These are phyloP conservation scores for Dipodomys stephensi DNA, from an alignment of 2,113 vertebrate species.

Conservation along the genomic window DNA sequence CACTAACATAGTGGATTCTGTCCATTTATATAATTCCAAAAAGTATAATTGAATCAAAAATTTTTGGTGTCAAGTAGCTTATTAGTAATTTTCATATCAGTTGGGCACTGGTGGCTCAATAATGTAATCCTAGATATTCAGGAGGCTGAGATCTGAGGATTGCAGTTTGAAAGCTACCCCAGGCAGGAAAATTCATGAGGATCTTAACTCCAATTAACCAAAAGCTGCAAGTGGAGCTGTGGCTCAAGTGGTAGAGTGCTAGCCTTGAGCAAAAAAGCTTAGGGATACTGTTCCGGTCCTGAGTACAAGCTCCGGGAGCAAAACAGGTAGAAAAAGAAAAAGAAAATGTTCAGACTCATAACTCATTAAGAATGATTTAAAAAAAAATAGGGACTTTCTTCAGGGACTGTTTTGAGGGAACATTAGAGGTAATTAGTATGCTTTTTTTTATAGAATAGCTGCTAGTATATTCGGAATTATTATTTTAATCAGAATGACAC, in stretches of 20 bases:
- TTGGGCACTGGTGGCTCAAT: no score
- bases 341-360: not conserved
- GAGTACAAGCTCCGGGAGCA: no score
- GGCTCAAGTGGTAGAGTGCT: no score
- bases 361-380: constrained; percentile 44
- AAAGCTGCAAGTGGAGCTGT: no score
- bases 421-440: not conserved
- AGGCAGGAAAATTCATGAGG: no score
- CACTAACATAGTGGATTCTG: constrained; percentile 18
- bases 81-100: not conserved
- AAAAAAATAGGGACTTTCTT: constrained; percentile 19
- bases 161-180: no score
- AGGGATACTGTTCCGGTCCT: no score
- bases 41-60: not conserved
- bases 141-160: no score
- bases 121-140: no score
- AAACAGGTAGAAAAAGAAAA: no score
- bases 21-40: constrained; percentile 18
- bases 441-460: constrained; percentile 37
- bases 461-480: constrained; percentile 14
- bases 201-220: no score
- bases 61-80: constrained; percentile 15
- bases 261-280: no score
- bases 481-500: constrained; percentile 56
- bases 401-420: constrained; percentile 43